phyloP scores from a whole-genome alignment of 2,888 invertebrate species.

The Mactromeris polynyma region DNA sequence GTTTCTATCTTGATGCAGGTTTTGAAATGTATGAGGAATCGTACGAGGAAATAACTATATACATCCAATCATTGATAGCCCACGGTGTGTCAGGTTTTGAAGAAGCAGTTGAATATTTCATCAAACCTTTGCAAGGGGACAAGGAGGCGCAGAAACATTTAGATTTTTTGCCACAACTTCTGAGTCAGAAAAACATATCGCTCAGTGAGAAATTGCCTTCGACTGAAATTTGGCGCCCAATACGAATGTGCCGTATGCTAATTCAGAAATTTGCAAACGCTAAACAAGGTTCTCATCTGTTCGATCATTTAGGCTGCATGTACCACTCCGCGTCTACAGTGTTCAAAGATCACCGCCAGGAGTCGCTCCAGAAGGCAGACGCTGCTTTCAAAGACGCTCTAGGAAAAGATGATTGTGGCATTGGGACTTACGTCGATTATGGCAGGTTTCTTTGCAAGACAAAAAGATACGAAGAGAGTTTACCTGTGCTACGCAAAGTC shows the following conservation, averaged over 20 bases:
- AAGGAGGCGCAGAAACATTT: slow-evolving; percentile 71
- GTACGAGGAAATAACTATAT: slow-evolving; percentile 69
- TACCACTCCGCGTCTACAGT: slow-evolving; percentile 73
- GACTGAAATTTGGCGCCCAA: slow-evolving; percentile 75
- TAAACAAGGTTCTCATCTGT: slow-evolving; percentile 70
- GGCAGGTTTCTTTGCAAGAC: slow-evolving; percentile 70
- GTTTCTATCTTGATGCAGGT: slow-evolving; percentile 75
- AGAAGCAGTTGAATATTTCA: slow-evolving; percentile 74
- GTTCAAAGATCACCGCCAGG: slow-evolving; percentile 67
- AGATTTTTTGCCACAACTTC: slow-evolving; percentile 68
- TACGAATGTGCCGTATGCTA: slow-evolving; percentile 73
- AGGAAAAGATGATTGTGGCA: slow-evolving; percentile 71
- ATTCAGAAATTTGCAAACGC: slow-evolving; percentile 71
- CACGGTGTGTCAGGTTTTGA: slow-evolving; percentile 72
- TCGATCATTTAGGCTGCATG: slow-evolving; percentile 74
- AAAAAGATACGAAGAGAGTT: slow-evolving; percentile 65
- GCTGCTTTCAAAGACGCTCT: slow-evolving; percentile 71
- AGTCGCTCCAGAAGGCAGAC: slow-evolving; percentile 66
- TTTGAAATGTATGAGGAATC: slow-evolving; percentile 70
- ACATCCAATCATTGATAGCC: slow-evolving; percentile 60
- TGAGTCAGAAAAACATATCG: slow-evolving; percentile 74
- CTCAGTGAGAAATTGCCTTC: slow-evolving; percentile 72
- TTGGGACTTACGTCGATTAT: slow-evolving; percentile 74
- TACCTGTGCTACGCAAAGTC: slow-evolving; percentile 67
- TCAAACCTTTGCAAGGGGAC: slow-evolving; percentile 72